These are phyloP conservation scores for Pocota personata DNA, from an alignment of 2,888 invertebrate species.

Conservation along the genomic window DNA sequence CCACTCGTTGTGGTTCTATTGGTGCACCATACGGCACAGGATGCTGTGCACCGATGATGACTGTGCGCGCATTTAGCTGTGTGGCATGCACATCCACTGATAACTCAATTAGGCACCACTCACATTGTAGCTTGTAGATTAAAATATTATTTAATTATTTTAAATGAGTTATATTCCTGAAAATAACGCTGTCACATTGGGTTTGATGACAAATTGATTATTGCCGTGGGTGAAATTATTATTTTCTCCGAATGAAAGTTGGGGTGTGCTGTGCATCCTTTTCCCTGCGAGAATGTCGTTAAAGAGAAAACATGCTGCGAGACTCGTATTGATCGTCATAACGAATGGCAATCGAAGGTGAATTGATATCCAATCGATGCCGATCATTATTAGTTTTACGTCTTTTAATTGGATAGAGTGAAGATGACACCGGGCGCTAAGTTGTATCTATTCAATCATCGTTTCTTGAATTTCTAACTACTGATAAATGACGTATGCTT, in stretches of 20 bases:
- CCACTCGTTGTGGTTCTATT: slow-evolving; percentile 19
- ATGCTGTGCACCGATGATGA: not conserved
- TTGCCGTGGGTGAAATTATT: slow-evolving; percentile 56
- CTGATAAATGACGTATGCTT: not conserved
- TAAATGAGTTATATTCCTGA: slow-evolving; percentile 52
- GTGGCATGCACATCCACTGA: slow-evolving; percentile 28
- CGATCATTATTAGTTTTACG: not conserved
- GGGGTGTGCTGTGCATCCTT: slow-evolving; percentile 13
- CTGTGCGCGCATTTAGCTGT: not conserved
- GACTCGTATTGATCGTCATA: not conserved
- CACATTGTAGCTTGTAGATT: slow-evolving; percentile 35
- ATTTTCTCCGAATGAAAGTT: slow-evolving; percentile 39
- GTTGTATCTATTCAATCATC: not conserved
- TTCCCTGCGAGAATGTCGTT: not conserved
- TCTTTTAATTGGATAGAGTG: not conserved
- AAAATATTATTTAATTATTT: slow-evolving; percentile 67
- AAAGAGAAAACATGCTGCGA: slow-evolving; percentile 32
- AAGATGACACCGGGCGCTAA: not conserved
- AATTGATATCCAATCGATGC: not conserved
- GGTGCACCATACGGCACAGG: slow-evolving; percentile 54
- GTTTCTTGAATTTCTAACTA: not conserved
- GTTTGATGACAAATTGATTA: slow-evolving; percentile 61
- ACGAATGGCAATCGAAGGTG: not conserved
- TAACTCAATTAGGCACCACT: slow-evolving; percentile 65
- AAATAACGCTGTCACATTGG: slow-evolving; percentile 49